A percentile compares a stretch with the other conserved stretches of the same genome.
Conservation (phyloP, 2,888 invertebrate species). For the Volucella zonaria region DNA sequence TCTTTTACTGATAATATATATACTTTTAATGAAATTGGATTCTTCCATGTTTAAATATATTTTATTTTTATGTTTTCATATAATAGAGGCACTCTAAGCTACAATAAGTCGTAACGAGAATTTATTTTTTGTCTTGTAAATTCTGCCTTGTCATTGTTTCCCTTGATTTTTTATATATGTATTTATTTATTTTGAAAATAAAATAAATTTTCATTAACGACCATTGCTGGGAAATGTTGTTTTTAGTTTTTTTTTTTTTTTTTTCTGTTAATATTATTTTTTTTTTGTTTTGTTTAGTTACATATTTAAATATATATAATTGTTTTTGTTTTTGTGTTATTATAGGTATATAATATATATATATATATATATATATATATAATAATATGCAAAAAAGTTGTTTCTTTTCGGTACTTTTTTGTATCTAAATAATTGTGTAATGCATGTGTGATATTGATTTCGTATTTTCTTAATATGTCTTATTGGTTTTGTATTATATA, state of each 20-base stretch:
- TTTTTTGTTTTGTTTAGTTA: slow-evolving; percentile 65
- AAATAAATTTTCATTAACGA: slow-evolving; percentile 76
- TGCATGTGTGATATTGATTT: slow-evolving; percentile 74
- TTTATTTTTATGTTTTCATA: slow-evolving; percentile 67
- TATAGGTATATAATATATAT: slow-evolving; percentile 68
- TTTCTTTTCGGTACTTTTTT: slow-evolving; percentile 47
- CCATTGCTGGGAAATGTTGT: slow-evolving; percentile 76
- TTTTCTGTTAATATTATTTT: slow-evolving; percentile 55
- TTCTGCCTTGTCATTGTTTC: slow-evolving; percentile 51
- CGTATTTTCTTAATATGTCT: slow-evolving; percentile 74
- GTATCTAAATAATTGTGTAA: slow-evolving; percentile 72
- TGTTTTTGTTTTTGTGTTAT: slow-evolving; percentile 58
- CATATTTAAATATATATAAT: slow-evolving; percentile 70
- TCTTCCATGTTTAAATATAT: slow-evolving; percentile 59
- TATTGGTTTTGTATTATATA: slow-evolving; percentile 51
- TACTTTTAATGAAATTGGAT: slow-evolving; percentile 59
- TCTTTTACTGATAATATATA: slow-evolving; percentile 69
- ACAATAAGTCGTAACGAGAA: slow-evolving; percentile 77
- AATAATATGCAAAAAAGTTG: slow-evolving; percentile 67
- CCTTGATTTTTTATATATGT: slow-evolving; percentile 30
- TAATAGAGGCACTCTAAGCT: slow-evolving; percentile 79
- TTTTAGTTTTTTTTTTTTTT: slow-evolving; percentile 19
- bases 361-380: slow-evolving; percentile 48
- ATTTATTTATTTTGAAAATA: slow-evolving; percentile 44
- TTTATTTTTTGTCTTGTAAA: slow-evolving; percentile 73